Evolutionary conservation across 2,797 vertebrate species (phyloP).

Genomic region (Antrozous pallidus): DNA sequence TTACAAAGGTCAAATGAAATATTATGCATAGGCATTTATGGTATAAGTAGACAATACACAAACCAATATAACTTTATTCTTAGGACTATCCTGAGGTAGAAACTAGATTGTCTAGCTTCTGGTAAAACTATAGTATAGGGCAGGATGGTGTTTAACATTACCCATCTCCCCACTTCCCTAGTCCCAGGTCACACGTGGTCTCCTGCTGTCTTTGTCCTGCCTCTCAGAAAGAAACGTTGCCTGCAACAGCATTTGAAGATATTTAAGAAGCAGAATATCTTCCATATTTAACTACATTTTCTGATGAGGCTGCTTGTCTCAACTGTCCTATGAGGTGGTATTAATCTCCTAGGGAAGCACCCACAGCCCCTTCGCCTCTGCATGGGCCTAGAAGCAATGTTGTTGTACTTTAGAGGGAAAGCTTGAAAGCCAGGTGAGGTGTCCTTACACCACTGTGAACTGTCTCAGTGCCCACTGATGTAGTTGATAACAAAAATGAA

Average conservation of each 20-base stretch:
- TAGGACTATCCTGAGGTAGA: not conserved
- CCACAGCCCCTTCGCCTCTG: not conserved
- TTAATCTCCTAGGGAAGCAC: not conserved
- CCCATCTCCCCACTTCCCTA: not conserved
- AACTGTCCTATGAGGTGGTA: not conserved
- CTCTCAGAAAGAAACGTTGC: not conserved
- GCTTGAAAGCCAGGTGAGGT: not conserved
- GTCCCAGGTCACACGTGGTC: not conserved
- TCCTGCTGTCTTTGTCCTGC: not conserved
- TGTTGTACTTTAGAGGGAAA: not conserved
- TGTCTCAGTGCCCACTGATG: not conserved
- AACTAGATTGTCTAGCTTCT: not conserved
- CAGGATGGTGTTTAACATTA: not conserved
- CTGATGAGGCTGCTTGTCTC: not conserved
- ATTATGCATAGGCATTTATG: not conserved
- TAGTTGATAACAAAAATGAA: not conserved
- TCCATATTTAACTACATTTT: not conserved
- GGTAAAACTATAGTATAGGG: not conserved
- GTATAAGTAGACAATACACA: not conserved
- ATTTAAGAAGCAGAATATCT: not conserved
- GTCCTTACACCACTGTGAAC: not conserved
- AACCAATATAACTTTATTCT: not conserved
- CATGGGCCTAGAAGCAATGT: not conserved
- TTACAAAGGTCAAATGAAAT: constrained; percentile 6
- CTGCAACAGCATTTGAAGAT: not conserved